Base-by-base conservation (phyloP, 2,888 invertebrate genomes). In the Operophtera brumata region DNA sequence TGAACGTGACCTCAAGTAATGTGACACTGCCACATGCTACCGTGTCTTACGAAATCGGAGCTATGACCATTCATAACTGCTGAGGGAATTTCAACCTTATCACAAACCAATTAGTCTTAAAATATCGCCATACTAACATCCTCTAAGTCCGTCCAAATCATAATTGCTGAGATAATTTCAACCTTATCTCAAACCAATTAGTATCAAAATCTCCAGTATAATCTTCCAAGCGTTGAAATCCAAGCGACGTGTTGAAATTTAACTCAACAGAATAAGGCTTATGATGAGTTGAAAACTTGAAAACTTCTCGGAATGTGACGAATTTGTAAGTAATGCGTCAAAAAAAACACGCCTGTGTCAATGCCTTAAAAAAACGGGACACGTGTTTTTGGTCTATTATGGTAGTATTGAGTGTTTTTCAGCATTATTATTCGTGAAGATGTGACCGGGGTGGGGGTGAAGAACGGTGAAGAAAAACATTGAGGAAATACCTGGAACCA, bases 311-410 rank as follows among this genome's bases (percentile, higher is more conserved):
- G 61, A 64, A 79, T 80, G 80, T 77, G 74, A 78, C 80, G 74
- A 79, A 83, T 82, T 77, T 70, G 83, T 80, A 30, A 2, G 34
- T 34, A 84, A 84, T 69, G 71, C 68, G 80, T 80, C 70, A 72
- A 78, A 71, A 72, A 77, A 78, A 20, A 20, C 20, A 72, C 67
- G 76, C 70, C 67, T 64, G 69, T 73, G 80, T 78, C 78, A 78
- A 77, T 75, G 77, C 67, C 74, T 71, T 11, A 74, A 73, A 75
- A 75, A 77, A 75, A 62, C 20, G 48, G 7, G 72, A 77, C 78
- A 77, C 65, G 70, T 76, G 77, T 77, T 72, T 66, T 61, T 57
- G 28, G 57, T 49, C 54, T 61, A 50, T 52, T 57, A 42, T 57
- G 30, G 9, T 44, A 36, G 28, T 28, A 28, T 28, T 20, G 20